phyloP scores from a whole-genome alignment of 92 coral and sea anemone genomes.

The Ricordea florida region DNA sequence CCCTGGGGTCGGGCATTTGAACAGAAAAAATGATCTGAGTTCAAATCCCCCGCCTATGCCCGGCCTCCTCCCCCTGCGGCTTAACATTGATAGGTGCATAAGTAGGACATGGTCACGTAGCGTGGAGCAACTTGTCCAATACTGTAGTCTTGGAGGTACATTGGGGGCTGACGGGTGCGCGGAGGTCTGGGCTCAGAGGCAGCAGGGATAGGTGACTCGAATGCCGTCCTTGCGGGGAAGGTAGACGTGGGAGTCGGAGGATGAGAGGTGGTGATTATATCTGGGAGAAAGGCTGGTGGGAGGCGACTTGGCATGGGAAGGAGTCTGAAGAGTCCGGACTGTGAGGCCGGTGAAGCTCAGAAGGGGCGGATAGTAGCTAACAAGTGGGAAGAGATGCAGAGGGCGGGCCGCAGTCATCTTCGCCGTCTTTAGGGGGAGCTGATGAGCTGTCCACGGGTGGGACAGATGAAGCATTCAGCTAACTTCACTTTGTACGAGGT shows the following conservation, averaged over 20 bases:
- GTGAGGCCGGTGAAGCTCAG: background rate
- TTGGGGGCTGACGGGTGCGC: background rate
- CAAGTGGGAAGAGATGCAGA: background rate
- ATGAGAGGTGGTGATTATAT: background rate
- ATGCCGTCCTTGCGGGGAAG: background rate
- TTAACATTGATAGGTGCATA: too few relatives aligned
- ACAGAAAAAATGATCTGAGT: too few relatives aligned
- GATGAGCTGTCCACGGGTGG: background rate
- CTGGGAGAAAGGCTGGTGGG: background rate
- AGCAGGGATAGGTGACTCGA: background rate
- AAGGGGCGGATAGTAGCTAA: background rate
- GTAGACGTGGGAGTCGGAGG: background rate
- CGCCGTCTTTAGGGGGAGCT: background rate
- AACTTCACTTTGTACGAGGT: slow-evolving; percentile 17
- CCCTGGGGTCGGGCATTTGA: too few relatives aligned
- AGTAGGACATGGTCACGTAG: too few relatives aligned
- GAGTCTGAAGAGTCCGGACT: background rate
- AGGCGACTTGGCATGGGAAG: background rate
- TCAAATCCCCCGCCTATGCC: too few relatives aligned
- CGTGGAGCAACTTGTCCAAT: background rate
- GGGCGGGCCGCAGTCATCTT: background rate
- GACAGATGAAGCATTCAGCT: background rate
- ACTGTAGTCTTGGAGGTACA: background rate
- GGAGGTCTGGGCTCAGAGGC: background rate
- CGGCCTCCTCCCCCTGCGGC: too few relatives aligned